phyloP scores from a whole-genome alignment of 2,888 invertebrate species.

The Cephonodes hylas region DNA sequence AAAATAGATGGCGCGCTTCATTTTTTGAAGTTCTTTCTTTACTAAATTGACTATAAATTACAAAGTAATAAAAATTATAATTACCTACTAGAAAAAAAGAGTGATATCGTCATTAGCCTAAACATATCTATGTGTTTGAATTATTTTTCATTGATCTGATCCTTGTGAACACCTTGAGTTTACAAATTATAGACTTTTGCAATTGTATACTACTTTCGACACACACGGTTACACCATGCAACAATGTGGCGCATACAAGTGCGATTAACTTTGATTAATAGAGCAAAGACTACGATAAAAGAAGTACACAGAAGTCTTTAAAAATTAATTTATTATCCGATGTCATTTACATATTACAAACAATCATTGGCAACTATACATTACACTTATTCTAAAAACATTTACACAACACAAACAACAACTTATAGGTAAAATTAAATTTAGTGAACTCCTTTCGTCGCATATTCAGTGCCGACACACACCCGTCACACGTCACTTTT shows the following conservation, averaged over 20 bases:
- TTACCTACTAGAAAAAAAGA: conserved; percentile 28
- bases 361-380: conserved; percentile 49
- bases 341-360: conserved; percentile 42
- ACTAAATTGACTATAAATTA: too few species aligned
- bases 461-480: conserved; percentile 38
- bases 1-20: too few species aligned
- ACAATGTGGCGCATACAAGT: conserved; percentile 7
- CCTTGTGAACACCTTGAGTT: conserved; percentile 11
- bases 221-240: conserved; percentile 22
- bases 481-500: conserved; percentile 45
- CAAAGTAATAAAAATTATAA: too few species aligned
- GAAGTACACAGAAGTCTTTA: conserved; percentile 37
- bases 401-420: conserved; percentile 48
- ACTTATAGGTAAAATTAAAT: conserved; percentile 49
- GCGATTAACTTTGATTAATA: conserved; percentile 22
- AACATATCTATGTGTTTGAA: background rate
- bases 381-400: conserved; percentile 35
- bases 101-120: conserved; percentile 10
- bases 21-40: too few species aligned
- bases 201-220: conserved; percentile 29
- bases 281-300: conserved; percentile 22
- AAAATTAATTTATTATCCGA: conserved; percentile 70
- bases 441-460: conserved; percentile 59
- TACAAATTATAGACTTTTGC: conserved; percentile 20
- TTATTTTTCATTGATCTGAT: background rate